Conservation (phyloP, 1,140 invertebrate species). For the Thalassaphorura encarpata region DNA sequence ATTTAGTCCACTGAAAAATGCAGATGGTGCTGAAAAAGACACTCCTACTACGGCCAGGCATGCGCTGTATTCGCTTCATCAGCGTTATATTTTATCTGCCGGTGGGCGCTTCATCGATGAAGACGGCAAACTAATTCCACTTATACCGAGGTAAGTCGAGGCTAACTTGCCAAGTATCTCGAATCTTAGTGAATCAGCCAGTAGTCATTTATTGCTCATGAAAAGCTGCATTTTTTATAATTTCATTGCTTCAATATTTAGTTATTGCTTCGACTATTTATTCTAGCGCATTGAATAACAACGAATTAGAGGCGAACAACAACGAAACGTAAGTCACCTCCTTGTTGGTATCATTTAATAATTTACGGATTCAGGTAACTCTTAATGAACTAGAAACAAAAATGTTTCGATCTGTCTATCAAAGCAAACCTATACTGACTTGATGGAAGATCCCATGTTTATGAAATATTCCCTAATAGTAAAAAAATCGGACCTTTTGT, state of each 20-base stretch:
- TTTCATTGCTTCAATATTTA: slow-evolving; percentile 1
- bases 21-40: slow-evolving; percentile 74
- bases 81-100: slow-evolving; percentile 67
- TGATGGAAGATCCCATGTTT: too few species aligned
- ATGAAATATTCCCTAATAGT: too few species aligned
- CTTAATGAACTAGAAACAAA: too few species aligned
- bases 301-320: slow-evolving; percentile 34
- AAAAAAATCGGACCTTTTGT: too few species aligned
- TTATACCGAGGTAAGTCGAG: slow-evolving; percentile 43
- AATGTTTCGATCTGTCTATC: too few species aligned
- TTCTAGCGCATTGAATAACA: slow-evolving; percentile 33
- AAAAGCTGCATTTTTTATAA: too few species aligned
- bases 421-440: too few species aligned
- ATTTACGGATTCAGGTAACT: too few species aligned
- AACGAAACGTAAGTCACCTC: too few species aligned
- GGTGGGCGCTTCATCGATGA: slow-evolving; percentile 57
- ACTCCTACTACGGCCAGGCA: slow-evolving; percentile 74
- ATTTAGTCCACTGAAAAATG: slow-evolving; percentile 95
- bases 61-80: slow-evolving; percentile 71
- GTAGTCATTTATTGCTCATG: too few species aligned
- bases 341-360: too few species aligned
- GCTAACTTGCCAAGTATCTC: too few species aligned
- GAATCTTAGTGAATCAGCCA: background rate
- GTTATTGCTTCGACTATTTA: slow-evolving; percentile 9
- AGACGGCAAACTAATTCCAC: slow-evolving; percentile 40